Percentiles rank a stretch among this genome's conserved stretches.
phyloP scores from a whole-genome alignment of 2,888 invertebrate species.

The Tenthredo livida region DNA sequence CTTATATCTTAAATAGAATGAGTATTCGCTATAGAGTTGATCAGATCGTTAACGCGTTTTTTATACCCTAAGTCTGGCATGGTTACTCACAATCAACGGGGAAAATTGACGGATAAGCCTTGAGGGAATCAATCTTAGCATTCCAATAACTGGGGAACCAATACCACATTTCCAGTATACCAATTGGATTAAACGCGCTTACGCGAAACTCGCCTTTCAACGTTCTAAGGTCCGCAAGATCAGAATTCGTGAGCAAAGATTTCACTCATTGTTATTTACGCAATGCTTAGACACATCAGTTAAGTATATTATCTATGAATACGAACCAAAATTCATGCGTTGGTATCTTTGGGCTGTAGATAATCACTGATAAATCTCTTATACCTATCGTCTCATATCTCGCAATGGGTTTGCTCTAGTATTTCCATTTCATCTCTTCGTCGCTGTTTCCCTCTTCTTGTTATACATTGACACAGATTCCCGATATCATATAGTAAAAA shows the following conservation, averaged over 20 bases:
- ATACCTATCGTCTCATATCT: neutral
- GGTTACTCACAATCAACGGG: neutral
- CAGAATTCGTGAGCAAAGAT: neutral
- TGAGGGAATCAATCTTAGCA: neutral
- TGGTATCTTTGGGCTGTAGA: neutral
- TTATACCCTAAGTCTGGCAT: neutral
- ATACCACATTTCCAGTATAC: conserved; percentile 19
- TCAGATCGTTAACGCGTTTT: conserved; percentile 27
- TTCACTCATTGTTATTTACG: neutral
- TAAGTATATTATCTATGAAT: neutral
- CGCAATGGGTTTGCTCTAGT: neutral
- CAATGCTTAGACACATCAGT: neutral
- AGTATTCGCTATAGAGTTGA: neutral
- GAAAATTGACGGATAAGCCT: neutral
- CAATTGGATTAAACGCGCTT: neutral
- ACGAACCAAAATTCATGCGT: neutral
- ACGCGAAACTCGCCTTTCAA: neutral
- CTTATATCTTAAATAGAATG: neutral
- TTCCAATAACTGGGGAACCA: conserved; percentile 10
- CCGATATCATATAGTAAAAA: neutral
- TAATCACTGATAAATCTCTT: conserved; percentile 27
- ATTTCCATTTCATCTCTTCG: neutral
- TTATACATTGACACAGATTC: neutral
- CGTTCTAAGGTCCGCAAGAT: neutral
- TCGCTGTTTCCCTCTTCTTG: neutral